These are phyloP conservation scores for Nyctibius grandis DNA, from an alignment of 2,797 vertebrate species.

Conservation along the genomic window DNA sequence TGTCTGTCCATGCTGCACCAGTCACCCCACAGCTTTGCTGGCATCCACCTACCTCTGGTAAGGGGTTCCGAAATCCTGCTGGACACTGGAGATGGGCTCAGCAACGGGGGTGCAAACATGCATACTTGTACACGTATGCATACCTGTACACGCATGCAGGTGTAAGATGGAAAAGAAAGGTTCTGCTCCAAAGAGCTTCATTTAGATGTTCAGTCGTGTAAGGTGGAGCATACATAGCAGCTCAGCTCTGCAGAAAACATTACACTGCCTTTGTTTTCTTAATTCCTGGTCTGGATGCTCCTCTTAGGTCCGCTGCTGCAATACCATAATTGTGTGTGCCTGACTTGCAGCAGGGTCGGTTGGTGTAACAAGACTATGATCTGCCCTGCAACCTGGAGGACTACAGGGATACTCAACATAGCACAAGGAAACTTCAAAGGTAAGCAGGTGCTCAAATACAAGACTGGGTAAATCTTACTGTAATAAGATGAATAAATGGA, in stretches of 20 bases:
- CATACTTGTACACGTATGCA: not conserved
- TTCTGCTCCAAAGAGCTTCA: not conserved
- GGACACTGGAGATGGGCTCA: fast-evolving
- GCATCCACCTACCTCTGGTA: not conserved
- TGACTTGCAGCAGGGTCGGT: not conserved
- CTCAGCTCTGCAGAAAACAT: not conserved
- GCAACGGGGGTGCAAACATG: not conserved
- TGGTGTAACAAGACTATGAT: not conserved
- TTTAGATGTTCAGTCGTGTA: not conserved
- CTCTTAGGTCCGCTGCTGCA: not conserved
- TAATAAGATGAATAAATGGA: not conserved
- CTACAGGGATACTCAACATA: fast-evolving
- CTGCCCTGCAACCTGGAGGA: not conserved
- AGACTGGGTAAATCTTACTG: not conserved
- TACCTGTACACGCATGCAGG: not conserved
- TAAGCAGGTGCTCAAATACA: not conserved
- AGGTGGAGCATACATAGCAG: not conserved
- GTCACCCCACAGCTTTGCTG: not conserved
- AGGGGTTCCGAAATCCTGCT: fast-evolving
- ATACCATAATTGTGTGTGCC: no score
- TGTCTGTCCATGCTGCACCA: fast-evolving
- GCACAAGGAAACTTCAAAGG: not conserved
- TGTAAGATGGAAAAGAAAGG: not conserved
- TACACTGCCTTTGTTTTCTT: not conserved
- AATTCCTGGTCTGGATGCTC: not conserved